phyloP scores from a whole-genome alignment of 2,888 invertebrate genomes.

The Pristionchus maxplancki region DNA sequence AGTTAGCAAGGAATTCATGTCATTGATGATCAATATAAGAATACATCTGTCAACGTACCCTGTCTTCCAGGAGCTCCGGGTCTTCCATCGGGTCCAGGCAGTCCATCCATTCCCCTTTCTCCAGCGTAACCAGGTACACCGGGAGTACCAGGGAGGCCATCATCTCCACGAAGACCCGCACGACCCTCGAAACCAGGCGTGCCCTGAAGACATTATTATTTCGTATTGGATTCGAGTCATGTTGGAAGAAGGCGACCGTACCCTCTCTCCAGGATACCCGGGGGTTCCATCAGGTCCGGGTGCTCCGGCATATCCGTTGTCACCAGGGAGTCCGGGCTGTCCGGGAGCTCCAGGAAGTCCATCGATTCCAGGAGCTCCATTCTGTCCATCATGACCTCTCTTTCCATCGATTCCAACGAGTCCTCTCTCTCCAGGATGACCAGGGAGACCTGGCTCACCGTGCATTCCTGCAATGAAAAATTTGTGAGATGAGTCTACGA shows the following conservation, averaged over 20 bases:
- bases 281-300: constrained; percentile 79
- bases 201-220: constrained; percentile 59
- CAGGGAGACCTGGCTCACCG: constrained; percentile 66
- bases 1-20: neutral
- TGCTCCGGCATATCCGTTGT: constrained; percentile 62
- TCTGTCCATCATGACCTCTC: constrained; percentile 59
- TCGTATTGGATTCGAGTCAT: neutral
- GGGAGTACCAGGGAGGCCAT: constrained; percentile 80
- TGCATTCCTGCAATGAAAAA: constrained; percentile 81
- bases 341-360: constrained; percentile 68
- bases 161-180: constrained; percentile 80
- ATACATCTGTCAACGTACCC: no score
- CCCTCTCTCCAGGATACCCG: constrained; percentile 62
- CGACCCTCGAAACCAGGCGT: constrained; percentile 64
- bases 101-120: constrained; percentile 68
- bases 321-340: constrained; percentile 69
- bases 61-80: constrained; percentile 64
- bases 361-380: constrained; percentile 66
- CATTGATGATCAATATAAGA: no score
- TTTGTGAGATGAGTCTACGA: constrained; percentile 78
- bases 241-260: neutral
- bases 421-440: constrained; percentile 64
- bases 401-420: constrained; percentile 70
- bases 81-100: constrained; percentile 64
- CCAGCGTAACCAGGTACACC: constrained; percentile 82